These are phyloP conservation scores for Peromyscus nudipes DNA, from an alignment of 2,797 vertebrate genomes.

Conservation along the genomic window DNA sequence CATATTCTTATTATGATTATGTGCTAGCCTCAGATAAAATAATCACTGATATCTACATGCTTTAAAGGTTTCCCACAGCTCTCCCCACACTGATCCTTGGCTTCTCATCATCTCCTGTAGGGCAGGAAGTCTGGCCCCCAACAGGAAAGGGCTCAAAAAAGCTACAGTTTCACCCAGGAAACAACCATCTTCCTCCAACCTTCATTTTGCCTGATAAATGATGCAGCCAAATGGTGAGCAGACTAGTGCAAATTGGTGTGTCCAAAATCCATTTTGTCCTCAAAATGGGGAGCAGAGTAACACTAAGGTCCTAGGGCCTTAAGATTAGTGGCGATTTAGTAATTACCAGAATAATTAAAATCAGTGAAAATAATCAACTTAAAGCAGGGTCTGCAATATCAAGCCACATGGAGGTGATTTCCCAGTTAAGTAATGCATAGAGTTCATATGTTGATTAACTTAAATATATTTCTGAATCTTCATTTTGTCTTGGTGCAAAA, in stretches of 20 bases:
- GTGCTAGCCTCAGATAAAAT: slow-evolving; percentile 69
- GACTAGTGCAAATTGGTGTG: background rate
- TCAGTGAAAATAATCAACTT: slow-evolving; percentile 48
- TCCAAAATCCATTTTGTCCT: slow-evolving; percentile 51
- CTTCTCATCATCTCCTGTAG: slow-evolving; percentile 77
- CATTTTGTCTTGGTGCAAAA: slow-evolving; percentile 31
- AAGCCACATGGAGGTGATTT: slow-evolving; percentile 51
- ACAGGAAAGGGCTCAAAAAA: slow-evolving; percentile 81
- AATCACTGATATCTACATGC: slow-evolving; percentile 64
- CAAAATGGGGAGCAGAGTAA: slow-evolving; percentile 59
- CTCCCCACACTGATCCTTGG: slow-evolving; percentile 66
- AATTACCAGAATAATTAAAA: slow-evolving; percentile 72
- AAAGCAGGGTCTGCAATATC: slow-evolving; percentile 59
- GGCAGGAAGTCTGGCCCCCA: slow-evolving; percentile 79
- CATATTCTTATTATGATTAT: slow-evolving; percentile 59
- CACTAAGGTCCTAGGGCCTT: slow-evolving; percentile 13
- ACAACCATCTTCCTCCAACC: slow-evolving; percentile 77
- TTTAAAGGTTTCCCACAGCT: slow-evolving; percentile 69
- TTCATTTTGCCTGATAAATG: slow-evolving; percentile 76
- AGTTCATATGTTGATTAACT: slow-evolving; percentile 56
- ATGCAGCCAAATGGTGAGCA: slow-evolving; percentile 71
- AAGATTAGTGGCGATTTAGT: slow-evolving; percentile 46
- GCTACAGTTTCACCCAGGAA: slow-evolving; percentile 74
- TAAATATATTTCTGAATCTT: slow-evolving; percentile 60
- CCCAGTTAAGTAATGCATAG: slow-evolving; percentile 47